Percentiles rank a stretch among this genome's conserved stretches.
Evolutionary conservation across 53 echinoderm and acorn worm species (phyloP).

Genomic region (Astropecten irregularis): DNA sequence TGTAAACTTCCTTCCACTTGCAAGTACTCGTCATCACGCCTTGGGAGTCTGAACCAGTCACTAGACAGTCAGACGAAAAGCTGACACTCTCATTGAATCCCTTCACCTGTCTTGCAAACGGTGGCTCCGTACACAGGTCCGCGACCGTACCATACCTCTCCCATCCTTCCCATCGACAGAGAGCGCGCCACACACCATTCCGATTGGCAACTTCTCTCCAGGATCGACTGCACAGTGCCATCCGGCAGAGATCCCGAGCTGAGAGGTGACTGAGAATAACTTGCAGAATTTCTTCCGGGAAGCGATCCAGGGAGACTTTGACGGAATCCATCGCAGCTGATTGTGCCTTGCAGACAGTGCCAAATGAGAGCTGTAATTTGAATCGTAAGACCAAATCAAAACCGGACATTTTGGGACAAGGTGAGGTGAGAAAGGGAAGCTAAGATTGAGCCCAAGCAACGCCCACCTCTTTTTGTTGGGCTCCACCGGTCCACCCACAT

Average conservation of each 20-base stretch:
- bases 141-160: background rate
- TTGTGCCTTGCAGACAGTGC: too few relatives aligned
- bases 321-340: too few relatives aligned
- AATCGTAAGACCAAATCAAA: too few relatives aligned
- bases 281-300: too few relatives aligned
- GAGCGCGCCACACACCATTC: background rate
- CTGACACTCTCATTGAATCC: background rate
- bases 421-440: too few relatives aligned
- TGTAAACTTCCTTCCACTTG: conserved; percentile 16
- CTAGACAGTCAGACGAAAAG: background rate
- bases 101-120: background rate
- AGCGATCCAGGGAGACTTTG: too few relatives aligned
- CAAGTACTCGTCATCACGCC: background rate
- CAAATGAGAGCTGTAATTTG: too few relatives aligned
- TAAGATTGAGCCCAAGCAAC: too few relatives aligned
- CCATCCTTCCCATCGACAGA: background rate
- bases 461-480: too few relatives aligned
- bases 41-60: background rate
- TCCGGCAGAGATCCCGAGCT: background rate
- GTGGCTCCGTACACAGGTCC: background rate
- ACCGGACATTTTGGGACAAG: too few relatives aligned
- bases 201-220: conserved; percentile 1
- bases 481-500: too few relatives aligned
- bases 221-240: background rate
- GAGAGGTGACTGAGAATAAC: background rate